A percentile compares a stretch with the other conserved stretches of the same genome.
Evolutionary conservation across 1,140 invertebrate genomes (phyloP).

Genomic region (Drosophila setifemur): DNA sequence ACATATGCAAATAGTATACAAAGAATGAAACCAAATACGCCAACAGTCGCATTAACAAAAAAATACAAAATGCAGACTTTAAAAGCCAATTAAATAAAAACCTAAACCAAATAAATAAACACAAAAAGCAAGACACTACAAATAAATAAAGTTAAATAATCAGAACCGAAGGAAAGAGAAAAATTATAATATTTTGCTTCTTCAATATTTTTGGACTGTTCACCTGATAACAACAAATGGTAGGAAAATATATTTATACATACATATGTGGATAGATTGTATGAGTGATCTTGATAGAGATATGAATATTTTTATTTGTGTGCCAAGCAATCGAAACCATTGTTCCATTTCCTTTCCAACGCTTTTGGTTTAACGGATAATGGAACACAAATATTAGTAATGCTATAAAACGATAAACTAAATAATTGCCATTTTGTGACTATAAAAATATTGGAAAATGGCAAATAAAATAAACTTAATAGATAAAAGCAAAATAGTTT

Average conservation of each 20-base stretch:
- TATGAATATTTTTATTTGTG: slow-evolving; percentile 10
- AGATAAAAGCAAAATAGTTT: slow-evolving; percentile 9
- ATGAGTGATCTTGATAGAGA: slow-evolving; percentile 2
- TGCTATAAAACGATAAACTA: slow-evolving; percentile 33
- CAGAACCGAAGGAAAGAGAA: slow-evolving; percentile 15
- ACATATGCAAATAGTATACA: too few relatives aligned
- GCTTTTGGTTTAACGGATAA: not conserved
- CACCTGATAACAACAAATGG: slow-evolving; percentile 60
- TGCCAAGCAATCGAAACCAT: slow-evolving; percentile 5
- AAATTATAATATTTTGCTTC: slow-evolving; percentile 31
- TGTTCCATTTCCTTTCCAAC: slow-evolving; percentile 10
- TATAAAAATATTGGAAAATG: slow-evolving; percentile 13
- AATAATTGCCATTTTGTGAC: slow-evolving; percentile 44
- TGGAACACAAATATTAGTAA: slow-evolving; percentile 48
- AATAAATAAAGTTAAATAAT: slow-evolving; percentile 35
- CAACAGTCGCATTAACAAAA: slow-evolving; percentile 24
- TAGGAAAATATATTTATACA: too few relatives aligned
- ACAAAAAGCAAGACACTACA: slow-evolving; percentile 20
- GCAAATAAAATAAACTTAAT: slow-evolving; percentile 27
- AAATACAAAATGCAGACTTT: too few relatives aligned
- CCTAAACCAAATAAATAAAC: not conserved
- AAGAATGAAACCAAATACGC: not conserved
- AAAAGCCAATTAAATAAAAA: not conserved
- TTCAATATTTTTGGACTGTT: slow-evolving; percentile 22
- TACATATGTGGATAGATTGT: slow-evolving; percentile 2